Evolutionary conservation across 2,113 vertebrate genomes (phyloP).

Genomic region (Lophius piscatorius): DNA sequence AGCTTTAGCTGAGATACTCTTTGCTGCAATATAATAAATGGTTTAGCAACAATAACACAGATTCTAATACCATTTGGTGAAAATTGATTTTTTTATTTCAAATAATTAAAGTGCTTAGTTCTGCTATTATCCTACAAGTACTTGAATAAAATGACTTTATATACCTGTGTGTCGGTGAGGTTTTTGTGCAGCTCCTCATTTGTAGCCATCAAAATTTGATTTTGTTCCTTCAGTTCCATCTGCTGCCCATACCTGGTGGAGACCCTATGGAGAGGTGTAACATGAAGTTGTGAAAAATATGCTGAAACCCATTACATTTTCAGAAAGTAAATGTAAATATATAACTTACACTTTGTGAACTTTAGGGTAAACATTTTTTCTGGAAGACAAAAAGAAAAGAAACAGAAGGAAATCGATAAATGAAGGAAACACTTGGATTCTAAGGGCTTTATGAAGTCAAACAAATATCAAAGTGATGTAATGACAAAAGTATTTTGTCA

Average conservation of each 20-base stretch:
- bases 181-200: constrained; percentile 77
- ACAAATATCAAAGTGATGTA: no score
- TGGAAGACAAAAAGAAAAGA: constrained; percentile 41
- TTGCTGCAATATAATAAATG: constrained; percentile 59
- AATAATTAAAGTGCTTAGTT: no score
- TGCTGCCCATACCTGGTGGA: constrained; percentile 69
- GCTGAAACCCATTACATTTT: background rate
- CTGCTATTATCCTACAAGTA: no score
- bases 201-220: constrained; percentile 59
- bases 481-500: no score
- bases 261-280: constrained; percentile 28
- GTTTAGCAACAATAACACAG: background rate
- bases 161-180: constrained; percentile 75
- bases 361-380: constrained; percentile 63
- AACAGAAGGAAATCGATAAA: background rate
- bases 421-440: no score
- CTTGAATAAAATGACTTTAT: background rate
- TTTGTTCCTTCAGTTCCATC: constrained; percentile 74
- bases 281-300: background rate
- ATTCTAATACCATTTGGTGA: no score
- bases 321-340: background rate
- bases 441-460: no score
- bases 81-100: no score
- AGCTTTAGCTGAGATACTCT: constrained; percentile 63
- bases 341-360: constrained; percentile 68